phyloP scores from a whole-genome alignment of 1,140 invertebrate species.

The Diabrotica virgifera region DNA sequence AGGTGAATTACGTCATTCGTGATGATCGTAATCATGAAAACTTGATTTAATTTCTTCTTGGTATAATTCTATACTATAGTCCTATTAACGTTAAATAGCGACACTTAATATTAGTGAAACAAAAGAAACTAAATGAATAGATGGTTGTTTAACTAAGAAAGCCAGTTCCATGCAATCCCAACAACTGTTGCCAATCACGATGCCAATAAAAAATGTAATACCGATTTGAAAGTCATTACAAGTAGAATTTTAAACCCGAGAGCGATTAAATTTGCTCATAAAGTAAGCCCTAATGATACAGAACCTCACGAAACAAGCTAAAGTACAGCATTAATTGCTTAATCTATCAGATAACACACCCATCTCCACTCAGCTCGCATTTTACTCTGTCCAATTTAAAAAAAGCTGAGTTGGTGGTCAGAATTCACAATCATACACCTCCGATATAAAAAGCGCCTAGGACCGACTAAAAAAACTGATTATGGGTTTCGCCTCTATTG shows the following conservation, averaged over 20 bases:
- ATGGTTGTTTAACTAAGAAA: too few relatives aligned
- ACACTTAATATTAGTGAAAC: too few relatives aligned
- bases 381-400: constrained; percentile 32
- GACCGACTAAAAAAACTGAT: background rate
- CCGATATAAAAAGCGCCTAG: background rate
- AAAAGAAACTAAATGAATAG: too few relatives aligned
- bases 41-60: too few relatives aligned
- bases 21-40: too few relatives aligned
- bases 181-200: background rate
- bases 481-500: background rate
- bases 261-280: constrained; percentile 31
- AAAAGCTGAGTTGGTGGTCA: constrained; percentile 22
- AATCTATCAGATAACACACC: constrained; percentile 42
- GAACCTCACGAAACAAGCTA: constrained; percentile 38
- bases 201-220: constrained; percentile 12
- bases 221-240: constrained; percentile 21
- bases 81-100: too few relatives aligned
- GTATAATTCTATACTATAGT: too few relatives aligned
- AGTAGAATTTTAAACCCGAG: constrained; percentile 17
- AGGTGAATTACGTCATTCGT: too few relatives aligned
- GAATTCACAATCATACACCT: constrained; percentile 11
- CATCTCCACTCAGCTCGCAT: constrained; percentile 34
- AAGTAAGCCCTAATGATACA: constrained; percentile 36
- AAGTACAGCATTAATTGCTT: constrained; percentile 41
- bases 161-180: too few relatives aligned